Evolutionary conservation across 2,888 invertebrate genomes (phyloP), one percentile per base, ranked within the genome.

Genomic region (Andrena flavipes): DNA sequence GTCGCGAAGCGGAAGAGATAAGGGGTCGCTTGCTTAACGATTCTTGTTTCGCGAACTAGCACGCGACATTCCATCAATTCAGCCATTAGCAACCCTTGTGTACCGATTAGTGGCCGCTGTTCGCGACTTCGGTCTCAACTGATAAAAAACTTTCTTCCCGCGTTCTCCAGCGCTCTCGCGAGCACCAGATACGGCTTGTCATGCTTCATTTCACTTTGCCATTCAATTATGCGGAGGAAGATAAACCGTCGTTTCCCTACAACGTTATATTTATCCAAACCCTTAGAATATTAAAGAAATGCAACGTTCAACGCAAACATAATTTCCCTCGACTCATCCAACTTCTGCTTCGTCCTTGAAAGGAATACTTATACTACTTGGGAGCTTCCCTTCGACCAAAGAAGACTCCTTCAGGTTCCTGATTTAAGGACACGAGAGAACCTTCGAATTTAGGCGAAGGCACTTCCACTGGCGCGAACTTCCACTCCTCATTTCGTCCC

Each of bases 1-100:
- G 71, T 77, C 67, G 48, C 49, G 64, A 67, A 72, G 84, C 80
- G 84, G 84, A 85, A 85, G 84, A 85, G 84, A 85, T 85, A 85
- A 85, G 80, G 65, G 29, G 20, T 54, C 8, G 62, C 26, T 59
- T 62, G 74, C 30, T 77, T 71, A 80, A 76, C 74, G 80, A 84
- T 77, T 72, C 74, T 68, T 65, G 72, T 70, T 76, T 65, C 56
- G 26, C 62, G n/a, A 80, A 80, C 73, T 63, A 76, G 60, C 76
- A 67, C 72, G 75, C 60, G 73, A 69, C 72, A 60, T 82, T 76
- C 59, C 62, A 64, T 72, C 72, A 76, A 72, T 74, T 63, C 51
- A 13, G 64, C 49, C 64, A 70, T 79, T 79, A 79, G 30, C 63
- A n/a, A 68, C 26, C 35, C 42, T n/a, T 29, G 48, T 67, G 35